phyloP scores from a whole-genome alignment of 2,797 vertebrate species.

The Cryptoprocta ferox region DNA sequence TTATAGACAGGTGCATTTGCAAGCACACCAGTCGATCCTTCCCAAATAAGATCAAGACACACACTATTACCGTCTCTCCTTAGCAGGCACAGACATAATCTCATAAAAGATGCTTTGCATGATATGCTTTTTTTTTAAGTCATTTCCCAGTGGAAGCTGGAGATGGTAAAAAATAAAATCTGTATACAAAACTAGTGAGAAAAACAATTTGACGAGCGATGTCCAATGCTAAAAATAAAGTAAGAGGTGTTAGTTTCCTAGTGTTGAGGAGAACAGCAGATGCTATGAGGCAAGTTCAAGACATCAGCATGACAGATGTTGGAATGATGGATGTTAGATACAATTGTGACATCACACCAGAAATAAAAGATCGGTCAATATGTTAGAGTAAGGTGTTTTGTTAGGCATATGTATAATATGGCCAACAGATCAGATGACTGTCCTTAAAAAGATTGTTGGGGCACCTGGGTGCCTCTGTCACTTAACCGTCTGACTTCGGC shows the following conservation, averaged over 20 bases:
- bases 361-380: not conserved
- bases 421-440: not conserved
- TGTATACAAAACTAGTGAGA: constrained; percentile 76
- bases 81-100: not conserved
- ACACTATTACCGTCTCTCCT: not conserved
- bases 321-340: not conserved
- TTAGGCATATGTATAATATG: not conserved
- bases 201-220: constrained; percentile 74
- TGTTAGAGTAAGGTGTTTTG: not conserved
- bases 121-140: constrained; percentile 62
- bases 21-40: not conserved
- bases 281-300: constrained; percentile 37
- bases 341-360: not conserved
- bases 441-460: not conserved
- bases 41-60: not conserved
- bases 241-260: constrained; percentile 64
- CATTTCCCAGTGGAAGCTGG: constrained; percentile 71
- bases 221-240: constrained; percentile 79
- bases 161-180: constrained; percentile 72
- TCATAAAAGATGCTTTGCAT: not conserved
- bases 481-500: no score
- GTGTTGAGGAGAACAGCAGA: constrained; percentile 62
- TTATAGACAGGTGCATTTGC: not conserved
- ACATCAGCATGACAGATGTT: constrained; percentile 31
- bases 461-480: no score